Base-by-base conservation (phyloP, 2,888 invertebrate species). In the Eurytoma californica region DNA sequence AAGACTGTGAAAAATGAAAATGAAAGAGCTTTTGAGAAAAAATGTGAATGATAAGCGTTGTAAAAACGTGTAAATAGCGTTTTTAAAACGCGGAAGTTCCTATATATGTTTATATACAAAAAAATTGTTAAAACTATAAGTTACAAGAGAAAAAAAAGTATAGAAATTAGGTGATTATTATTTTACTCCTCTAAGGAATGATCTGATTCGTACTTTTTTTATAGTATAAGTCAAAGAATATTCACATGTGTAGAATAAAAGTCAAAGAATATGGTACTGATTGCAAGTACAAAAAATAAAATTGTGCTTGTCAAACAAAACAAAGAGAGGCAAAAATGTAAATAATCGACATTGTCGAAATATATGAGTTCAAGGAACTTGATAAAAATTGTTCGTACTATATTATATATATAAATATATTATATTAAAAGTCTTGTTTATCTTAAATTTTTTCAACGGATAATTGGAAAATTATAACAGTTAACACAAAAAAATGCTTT, bases 1-100 rank as follows among this genome's bases (percentile, higher is more conserved):
- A 77, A 77, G 72, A 81, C 69, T 81, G 77, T 79, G 70, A 72
- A 79, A 73, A 67, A 74, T 79, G 70, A 72, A 79, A 73, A 67
- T 68, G n/a, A n/a, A 78, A 81, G 73, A 79, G 73, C 77, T 74
- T 81, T 79, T 69, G 28, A 67, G 74, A 75, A 75, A 69, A 53
- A 65, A 79, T 16, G 74, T 74, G 74, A 74, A 80, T 80, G 60
- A 57, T 53, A 65, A 77, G 80, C 73, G 73, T 73, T 79, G 51
- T 69, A 77, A 76, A 79, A 79, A 63, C 76, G 72, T 79, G 75
- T 79, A 76, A 1, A 79, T 76, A 76, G 61, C 77, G 76, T 76
- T 76, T 79, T 79, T 70, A 70, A 73, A 20, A 74, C 65, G 77
- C 68, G 63, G 65, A 79, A 81, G 81, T 81, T 81, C 81, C 81